Evolutionary conservation across 2,888 invertebrate species (phyloP), one percentile per base, ranked within the genome.

Genomic region (Drosophila neotestacea): DNA sequence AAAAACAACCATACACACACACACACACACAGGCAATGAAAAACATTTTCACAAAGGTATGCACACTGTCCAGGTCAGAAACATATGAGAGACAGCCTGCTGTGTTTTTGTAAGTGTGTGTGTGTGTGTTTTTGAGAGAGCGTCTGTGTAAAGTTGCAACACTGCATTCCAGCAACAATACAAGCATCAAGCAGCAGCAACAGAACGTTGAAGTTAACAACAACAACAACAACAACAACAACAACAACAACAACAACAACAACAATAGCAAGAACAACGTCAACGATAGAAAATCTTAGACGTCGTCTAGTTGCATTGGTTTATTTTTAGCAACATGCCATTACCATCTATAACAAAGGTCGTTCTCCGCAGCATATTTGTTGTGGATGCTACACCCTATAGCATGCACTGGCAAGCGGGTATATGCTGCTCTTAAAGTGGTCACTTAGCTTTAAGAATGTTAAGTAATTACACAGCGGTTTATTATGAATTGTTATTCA

Each of bases 321-420:
- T 80, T 89, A 89, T 89, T 89, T 89, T 90, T 90, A 89, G 90
- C 88, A 73, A 82, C 85, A 85, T 72, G 68, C 58, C 79, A 76
- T 76, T 76, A 79, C 75, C 69, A 83, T 75, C 85, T 71, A 68
- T 58, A 70, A 81, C 70, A 83, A 77, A 88, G 85, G 88, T 81
- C 88, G 89, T 86, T 79, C 85, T 79, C 74, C 59, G 80, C 81
- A 69, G 32, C 51, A 56, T 63, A 62, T 64, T 54, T 62, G 44
- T 34, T 70, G 67, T 63, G 66, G 10, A 51, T 28, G 48, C 41
- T 9, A 73, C 79, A 68, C 74, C 50, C 61, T 65, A 34, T 44
- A 16, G 6, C 4, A 5, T 10, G 4, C n/a, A 27, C 7, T 32
- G n/a, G 2, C 4, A 5, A 36, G 6, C 9, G 48, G 38, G 44